Base-by-base conservation (phyloP, 2,797 vertebrate genomes). In the Chelon auratus region DNA sequence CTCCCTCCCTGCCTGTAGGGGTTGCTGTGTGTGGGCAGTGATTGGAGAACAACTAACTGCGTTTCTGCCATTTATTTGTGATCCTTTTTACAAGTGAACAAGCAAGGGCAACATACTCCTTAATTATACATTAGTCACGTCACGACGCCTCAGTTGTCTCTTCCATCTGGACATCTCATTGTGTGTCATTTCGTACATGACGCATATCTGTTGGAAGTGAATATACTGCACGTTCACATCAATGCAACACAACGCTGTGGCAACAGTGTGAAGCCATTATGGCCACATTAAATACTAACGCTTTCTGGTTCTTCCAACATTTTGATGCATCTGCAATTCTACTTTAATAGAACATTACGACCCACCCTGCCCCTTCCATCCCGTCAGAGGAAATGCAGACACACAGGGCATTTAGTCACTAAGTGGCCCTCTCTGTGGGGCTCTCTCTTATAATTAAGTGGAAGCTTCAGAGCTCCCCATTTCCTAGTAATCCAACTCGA, bases 281-380 rank as follows among this genome's bases (percentile, higher is more conserved):
- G 33, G 18, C 20, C 12, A 36, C 18, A 48, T 33, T 53, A 51
- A 45, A 33, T 37, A 33, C 12, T 69, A 13, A 48, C 56, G 20
- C 10, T 60, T 77, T 73, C 13, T 0, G 0, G 17, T 68, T 71
- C 40, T 62, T 54, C 55, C 30, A 64, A 69, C 56, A 51, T 72
- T 82, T 63, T 74, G 54, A 78, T 82, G 62, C 52, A 68, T 65
- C 30, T 45, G 47, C 67, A 24, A 66, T 72, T 78, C 55, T n/a
- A 73, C 47, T 61, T 37, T 9, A 36, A 61, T 18, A 56, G 51
- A 62, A 15, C 18, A 57, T 79, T 50, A 39, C 45, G 67, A 53
- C 18, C 40, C 18, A 47, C 48, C 15, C 57, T 17, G 37, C 37
- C 30, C 24, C 20, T 6, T 54, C 15, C 51, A 22, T 57, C 11